These are phyloP conservation scores for Ictalurus furcatus DNA, from an alignment of 2,113 vertebrate genomes.

Conservation along the genomic window DNA sequence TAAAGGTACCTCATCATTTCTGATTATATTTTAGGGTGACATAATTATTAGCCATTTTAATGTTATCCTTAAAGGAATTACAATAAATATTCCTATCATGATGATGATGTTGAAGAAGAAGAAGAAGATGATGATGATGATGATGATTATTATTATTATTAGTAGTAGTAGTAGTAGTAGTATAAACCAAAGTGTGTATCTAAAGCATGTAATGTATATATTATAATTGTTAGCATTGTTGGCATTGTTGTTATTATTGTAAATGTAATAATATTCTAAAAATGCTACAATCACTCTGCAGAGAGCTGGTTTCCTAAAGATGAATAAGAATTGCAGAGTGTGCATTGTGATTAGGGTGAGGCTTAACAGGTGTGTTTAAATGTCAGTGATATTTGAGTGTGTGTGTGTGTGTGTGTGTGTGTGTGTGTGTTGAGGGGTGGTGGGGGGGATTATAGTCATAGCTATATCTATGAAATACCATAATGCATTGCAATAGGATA, in stretches of 20 bases:
- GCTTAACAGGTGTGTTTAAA: constrained; percentile 7
- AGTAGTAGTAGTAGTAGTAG: no score
- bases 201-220: not conserved
- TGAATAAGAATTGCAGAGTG: not conserved
- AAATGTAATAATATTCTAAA: no score
- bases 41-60: not conserved
- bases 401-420: not conserved
- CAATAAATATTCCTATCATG: not conserved
- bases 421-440: not conserved
- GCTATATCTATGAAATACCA: not conserved
- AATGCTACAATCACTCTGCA: not conserved
- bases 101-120: no score
- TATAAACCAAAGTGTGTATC: not conserved
- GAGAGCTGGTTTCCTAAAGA: not conserved
- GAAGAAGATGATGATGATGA: not conserved
- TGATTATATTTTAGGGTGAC: not conserved
- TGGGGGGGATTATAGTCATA: no score
- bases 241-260: not conserved
- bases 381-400: constrained; percentile 5
- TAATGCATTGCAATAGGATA: not conserved
- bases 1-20: constrained; percentile 23
- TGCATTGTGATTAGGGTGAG: not conserved
- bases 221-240: not conserved
- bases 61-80: not conserved
- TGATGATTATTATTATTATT: not conserved